Evolutionary conservation across 2,113 vertebrate genomes (phyloP), one percentile per base, ranked within the genome.

Genomic region (Ceyx margarethae): DNA sequence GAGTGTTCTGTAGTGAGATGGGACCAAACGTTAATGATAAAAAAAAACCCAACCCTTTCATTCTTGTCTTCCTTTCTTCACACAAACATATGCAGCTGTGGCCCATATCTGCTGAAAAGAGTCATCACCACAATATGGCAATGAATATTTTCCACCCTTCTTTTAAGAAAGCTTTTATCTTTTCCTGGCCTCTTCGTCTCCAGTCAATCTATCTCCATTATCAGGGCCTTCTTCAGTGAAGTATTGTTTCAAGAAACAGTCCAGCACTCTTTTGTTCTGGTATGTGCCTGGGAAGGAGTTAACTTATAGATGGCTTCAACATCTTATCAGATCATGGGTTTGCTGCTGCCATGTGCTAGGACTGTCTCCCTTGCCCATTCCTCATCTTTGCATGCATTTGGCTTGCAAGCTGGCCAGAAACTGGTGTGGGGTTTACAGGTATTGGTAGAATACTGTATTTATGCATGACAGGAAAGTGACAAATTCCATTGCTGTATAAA

Each of bases 131-230:
- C 92, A 95, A 87, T 95, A 93, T 82, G 94, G 86, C 84, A 93
- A 73, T 81, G 86, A 92, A 79, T 94, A 92, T 91, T 95, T 94
- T 92, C 81, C 79, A 48, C 78, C 43, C 94, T 89, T 95, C 89
- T 94, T 90, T 87, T 81, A 87, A 92, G 87, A 92, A 94, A 89
- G 81, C 89, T 94, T 95, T 95, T 85, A 93, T 96, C 93, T 96
- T 95, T 93, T 92, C 81, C 92, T 89, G 90, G 91, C 90, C 60
- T 90, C 67, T 56, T 19, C 43, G 26, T 80, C 71, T 93, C 78
- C 86, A 85, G 75, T 74, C 91, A 74, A 89, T 89, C 74, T 29
- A 89, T 93, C 89, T 95, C 86, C 46, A 57, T 94, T 96, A 83
- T 93, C 93, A 93, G 33, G 81, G 51, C 67, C 71, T 89, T 91